These are phyloP conservation scores for Myiotriccus ornatus DNA, from an alignment of 2,797 vertebrate genomes.

Conservation along the genomic window DNA sequence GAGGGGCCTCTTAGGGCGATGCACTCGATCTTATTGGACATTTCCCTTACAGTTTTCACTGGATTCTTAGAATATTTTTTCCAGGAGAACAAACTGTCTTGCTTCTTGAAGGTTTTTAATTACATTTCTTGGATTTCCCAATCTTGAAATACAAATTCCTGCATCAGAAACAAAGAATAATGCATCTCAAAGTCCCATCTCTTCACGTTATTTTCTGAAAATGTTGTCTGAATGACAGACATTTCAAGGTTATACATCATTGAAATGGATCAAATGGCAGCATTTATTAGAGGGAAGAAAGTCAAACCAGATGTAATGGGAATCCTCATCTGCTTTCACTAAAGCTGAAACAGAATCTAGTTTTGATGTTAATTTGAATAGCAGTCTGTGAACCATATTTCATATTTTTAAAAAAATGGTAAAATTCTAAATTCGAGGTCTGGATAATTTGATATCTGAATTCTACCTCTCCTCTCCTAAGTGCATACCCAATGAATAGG, in stretches of 20 bases:
- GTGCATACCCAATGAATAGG: not conserved
- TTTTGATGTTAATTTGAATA: constrained; percentile 38
- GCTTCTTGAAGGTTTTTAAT: not conserved
- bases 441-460: not conserved
- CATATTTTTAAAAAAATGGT: not conserved
- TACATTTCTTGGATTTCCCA: not conserved
- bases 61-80: not conserved
- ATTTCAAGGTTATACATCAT: not conserved
- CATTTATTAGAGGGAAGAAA: constrained; percentile 33
- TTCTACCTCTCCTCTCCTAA: not conserved
- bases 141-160: not conserved
- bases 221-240: not conserved
- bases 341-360: constrained; percentile 37
- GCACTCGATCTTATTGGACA: not conserved
- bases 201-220: not conserved
- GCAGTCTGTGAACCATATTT: constrained; percentile 3
- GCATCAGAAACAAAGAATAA: not conserved
- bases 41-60: not conserved
- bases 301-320: constrained; percentile 51
- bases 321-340: constrained; percentile 55
- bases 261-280: constrained; percentile 22
- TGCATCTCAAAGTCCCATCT: not conserved
- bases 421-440: not conserved
- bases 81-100: not conserved
- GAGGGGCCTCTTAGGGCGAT: not conserved